phyloP scores from a whole-genome alignment of 2,797 vertebrate genomes.

The Hephaestus fuliginosus region DNA sequence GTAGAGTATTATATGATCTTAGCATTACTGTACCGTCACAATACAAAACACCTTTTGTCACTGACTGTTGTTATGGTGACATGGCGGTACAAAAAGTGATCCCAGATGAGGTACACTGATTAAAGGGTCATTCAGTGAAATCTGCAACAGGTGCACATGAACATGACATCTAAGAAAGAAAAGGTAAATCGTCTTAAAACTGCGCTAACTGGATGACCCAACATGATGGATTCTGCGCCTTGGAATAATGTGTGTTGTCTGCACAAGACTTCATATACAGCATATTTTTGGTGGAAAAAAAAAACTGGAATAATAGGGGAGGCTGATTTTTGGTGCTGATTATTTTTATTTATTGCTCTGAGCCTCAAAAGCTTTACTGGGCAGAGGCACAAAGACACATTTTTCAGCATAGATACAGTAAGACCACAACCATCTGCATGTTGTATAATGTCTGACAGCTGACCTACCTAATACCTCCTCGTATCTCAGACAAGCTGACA shows the following conservation, averaged over 20 bases:
- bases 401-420: not conserved
- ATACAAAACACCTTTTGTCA: not conserved
- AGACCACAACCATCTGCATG: not conserved
- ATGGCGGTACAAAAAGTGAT: not conserved
- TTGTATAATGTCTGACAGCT: not conserved
- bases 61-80: not conserved
- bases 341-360: not conserved
- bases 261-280: no score
- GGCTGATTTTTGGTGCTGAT: not conserved
- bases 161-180: not conserved
- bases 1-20: not conserved
- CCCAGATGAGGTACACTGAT: not conserved
- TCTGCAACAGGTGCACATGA: not conserved
- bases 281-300: not conserved
- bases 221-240: not conserved
- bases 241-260: no score
- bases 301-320: not conserved
- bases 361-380: not conserved
- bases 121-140: not conserved
- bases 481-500: constrained; percentile 22
- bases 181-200: not conserved
- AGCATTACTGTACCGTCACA: not conserved
- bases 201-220: not conserved
- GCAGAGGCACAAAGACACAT: not conserved
- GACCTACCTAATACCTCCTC: constrained; percentile 9